These are phyloP conservation scores for Neelides folsomi DNA, from an alignment of 2,888 invertebrate genomes.

Conservation along the genomic window DNA sequence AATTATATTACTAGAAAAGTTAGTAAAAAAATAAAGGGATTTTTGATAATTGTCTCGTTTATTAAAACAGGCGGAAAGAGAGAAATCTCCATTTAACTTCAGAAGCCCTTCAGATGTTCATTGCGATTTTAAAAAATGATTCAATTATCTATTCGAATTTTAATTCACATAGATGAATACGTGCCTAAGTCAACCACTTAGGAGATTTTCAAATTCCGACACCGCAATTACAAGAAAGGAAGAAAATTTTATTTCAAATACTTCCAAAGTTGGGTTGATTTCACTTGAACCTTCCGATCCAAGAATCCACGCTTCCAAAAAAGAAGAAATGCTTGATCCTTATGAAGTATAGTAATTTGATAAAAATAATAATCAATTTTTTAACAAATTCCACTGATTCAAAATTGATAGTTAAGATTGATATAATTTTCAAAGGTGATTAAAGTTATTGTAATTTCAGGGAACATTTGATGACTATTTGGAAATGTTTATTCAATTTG, in stretches of 20 bases:
- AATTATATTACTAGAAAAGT: too few species aligned
- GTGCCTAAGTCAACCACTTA: too few species aligned
- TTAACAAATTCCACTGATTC: not conserved
- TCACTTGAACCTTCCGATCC: slow-evolving; percentile 41
- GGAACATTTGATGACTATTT: slow-evolving; percentile 64
- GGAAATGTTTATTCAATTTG: slow-evolving; percentile 65
- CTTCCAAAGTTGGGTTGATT: slow-evolving; percentile 16
- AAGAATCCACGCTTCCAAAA: slow-evolving; percentile 41
- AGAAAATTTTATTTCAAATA: too few species aligned
- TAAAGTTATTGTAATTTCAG: slow-evolving; percentile 36
- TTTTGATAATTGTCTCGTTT: too few species aligned
- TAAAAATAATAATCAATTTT: not conserved
- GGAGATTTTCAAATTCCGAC: too few species aligned
- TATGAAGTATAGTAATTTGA: slow-evolving; percentile 46
- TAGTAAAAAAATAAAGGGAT: too few species aligned
- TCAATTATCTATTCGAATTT: not conserved
- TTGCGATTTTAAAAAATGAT: too few species aligned
- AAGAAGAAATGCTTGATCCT: slow-evolving; percentile 52
- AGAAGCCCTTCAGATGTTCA: too few species aligned
- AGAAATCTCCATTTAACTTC: too few species aligned
- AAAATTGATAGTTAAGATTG: not conserved
- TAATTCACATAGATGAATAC: too few species aligned
- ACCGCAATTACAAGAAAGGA: too few species aligned
- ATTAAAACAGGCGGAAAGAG: too few species aligned
- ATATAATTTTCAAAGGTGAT: not conserved